Evolutionary conservation across 1,140 invertebrate species (phyloP).

Genomic region (Penaeus indicus): DNA sequence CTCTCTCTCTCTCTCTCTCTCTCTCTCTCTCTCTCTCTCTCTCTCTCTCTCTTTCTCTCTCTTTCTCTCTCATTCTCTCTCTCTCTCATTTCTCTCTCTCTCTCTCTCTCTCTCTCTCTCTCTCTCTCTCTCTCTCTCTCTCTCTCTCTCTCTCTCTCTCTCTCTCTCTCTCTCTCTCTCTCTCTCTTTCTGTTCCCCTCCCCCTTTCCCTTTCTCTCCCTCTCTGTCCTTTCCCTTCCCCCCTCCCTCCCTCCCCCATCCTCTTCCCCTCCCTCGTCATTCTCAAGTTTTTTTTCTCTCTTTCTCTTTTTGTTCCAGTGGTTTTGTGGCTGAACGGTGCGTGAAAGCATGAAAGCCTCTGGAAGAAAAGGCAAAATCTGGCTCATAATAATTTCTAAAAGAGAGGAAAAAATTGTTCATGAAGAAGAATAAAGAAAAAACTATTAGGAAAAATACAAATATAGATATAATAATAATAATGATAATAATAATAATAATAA

Average conservation of each 20-base stretch:
- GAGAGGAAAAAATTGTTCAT: no score
- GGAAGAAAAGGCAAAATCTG: no score
- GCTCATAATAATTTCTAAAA: no score
- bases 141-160: neutral
- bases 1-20: slow-evolving; percentile 5
- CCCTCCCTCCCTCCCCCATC: neutral
- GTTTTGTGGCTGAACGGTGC: neutral
- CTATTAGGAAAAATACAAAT: no score
- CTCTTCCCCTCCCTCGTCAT: neutral
- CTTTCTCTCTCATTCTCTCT: neutral
- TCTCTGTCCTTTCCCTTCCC: neutral
- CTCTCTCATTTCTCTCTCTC: neutral
- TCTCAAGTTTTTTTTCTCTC: neutral
- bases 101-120: neutral
- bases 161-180: neutral
- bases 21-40: slow-evolving; percentile 16
- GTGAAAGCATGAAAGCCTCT: no score
- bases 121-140: neutral
- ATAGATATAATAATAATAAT: no score
- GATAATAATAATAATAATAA: no score
- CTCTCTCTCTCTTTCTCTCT: slow-evolving; percentile 7
- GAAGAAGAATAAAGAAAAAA: no score
- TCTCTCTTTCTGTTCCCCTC: neutral
- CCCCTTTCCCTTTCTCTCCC: neutral
- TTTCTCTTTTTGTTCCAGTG: neutral